Evolutionary conservation across 2,888 invertebrate genomes (phyloP).

Genomic region (Trissolcus brochymenae): DNA sequence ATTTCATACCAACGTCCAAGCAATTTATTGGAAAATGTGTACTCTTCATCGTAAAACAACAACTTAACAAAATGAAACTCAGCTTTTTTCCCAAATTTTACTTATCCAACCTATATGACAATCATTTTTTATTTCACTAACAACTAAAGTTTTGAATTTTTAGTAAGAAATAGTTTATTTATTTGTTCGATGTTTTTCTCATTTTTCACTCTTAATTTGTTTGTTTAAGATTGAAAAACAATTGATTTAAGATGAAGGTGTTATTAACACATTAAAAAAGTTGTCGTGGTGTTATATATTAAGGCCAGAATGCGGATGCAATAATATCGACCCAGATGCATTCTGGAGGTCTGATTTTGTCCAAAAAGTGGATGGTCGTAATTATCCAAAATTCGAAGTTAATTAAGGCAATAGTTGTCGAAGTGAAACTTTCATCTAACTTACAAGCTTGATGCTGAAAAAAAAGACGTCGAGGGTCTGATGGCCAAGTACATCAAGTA

Average conservation of each 20-base stretch:
- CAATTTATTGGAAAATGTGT: neutral
- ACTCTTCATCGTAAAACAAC: too few relatives aligned
- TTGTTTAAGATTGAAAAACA: neutral
- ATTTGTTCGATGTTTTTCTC: too few relatives aligned
- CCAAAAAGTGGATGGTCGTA: conserved; percentile 17
- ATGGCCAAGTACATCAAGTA: neutral
- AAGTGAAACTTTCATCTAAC: too few relatives aligned
- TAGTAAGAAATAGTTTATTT: too few relatives aligned
- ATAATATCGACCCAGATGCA: conserved; percentile 39
- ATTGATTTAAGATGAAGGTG: neutral
- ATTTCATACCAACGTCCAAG: neutral
- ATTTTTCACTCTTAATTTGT: neutral
- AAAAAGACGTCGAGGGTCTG: neutral
- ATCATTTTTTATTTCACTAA: too few relatives aligned
- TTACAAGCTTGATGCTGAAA: neutral
- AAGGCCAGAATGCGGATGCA: conserved; percentile 42
- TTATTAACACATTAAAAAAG: neutral
- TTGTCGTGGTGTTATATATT: neutral
- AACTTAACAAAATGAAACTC: too few relatives aligned
- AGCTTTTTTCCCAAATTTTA: too few relatives aligned
- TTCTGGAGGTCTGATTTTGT: conserved; percentile 10
- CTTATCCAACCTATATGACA: too few relatives aligned
- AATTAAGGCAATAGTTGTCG: conserved; percentile 21
- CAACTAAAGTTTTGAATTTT: too few relatives aligned
- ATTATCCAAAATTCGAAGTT: conserved; percentile 21